Conservation (phyloP, 1,140 invertebrate genomes). For the Bombus waltoni region DNA sequence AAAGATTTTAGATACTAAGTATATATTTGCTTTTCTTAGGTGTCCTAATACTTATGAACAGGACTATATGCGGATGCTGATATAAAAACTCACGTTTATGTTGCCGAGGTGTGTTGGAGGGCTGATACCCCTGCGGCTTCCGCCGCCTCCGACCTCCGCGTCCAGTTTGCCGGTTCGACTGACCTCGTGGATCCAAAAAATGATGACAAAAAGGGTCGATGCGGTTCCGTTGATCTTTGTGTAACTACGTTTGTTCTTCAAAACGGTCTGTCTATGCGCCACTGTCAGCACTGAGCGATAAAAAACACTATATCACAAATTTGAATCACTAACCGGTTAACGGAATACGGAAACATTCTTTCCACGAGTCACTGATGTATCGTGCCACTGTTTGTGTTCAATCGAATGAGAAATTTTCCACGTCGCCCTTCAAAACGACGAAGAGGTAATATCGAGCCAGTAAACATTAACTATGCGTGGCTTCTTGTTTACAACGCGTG, state of each 20-base stretch:
- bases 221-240: not conserved
- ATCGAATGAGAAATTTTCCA: not conserved
- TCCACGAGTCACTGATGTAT: not conserved
- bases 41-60: not conserved
- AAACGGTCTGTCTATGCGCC: not conserved
- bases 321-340: not conserved
- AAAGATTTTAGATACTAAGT: not conserved
- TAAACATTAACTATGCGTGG: no score
- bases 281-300: not conserved
- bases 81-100: conserved; percentile 78
- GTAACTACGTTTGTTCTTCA: conserved; percentile 12
- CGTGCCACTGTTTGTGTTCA: not conserved
- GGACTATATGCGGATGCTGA: not conserved
- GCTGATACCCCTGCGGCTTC: conserved; percentile 77
- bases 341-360: conserved; percentile 14
- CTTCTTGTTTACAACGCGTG: not conserved
- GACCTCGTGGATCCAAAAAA: conserved; percentile 36
- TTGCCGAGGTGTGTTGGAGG: conserved; percentile 75
- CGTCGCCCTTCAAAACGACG: not conserved
- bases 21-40: not conserved
- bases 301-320: conserved; percentile 16
- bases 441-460: not conserved
- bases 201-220: not conserved
- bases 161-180: conserved; percentile 76
- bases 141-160: conserved; percentile 76